Percentiles rank a stretch among this genome's conserved stretches.
These are phyloP conservation scores for Argentina silus DNA, from an alignment of 2,797 vertebrate species.

Conservation along the genomic window DNA sequence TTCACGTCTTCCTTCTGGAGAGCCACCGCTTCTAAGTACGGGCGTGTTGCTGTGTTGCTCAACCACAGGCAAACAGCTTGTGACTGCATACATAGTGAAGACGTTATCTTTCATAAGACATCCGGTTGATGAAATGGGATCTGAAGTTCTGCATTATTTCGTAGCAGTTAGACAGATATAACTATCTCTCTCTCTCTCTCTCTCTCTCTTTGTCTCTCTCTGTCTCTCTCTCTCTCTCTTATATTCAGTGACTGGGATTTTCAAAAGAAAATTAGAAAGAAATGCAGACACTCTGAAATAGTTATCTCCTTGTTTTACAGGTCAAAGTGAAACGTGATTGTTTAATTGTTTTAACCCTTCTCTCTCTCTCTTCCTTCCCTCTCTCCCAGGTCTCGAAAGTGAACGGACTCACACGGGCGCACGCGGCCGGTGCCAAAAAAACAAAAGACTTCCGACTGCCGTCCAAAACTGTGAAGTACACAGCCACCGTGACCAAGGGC, in stretches of 20 bases:
- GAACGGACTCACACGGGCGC: conserved; percentile 91
- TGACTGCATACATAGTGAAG: neutral
- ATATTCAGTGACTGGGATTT: too few relatives aligned
- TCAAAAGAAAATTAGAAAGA: too few relatives aligned
- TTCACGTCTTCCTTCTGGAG: conserved; percentile 29
- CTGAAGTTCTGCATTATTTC: too few relatives aligned
- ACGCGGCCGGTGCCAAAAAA: conserved; percentile 94
- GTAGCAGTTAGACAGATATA: too few relatives aligned
- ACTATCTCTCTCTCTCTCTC: too few relatives aligned
- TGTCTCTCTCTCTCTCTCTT: neutral
- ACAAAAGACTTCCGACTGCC: conserved; percentile 95
- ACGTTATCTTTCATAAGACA: too few relatives aligned
- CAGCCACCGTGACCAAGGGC: conserved; percentile 98
- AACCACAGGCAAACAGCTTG: neutral
- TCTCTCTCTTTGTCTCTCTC: neutral
- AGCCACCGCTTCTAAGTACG: neutral
- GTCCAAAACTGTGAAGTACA: conserved; percentile 99
- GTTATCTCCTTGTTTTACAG: too few relatives aligned
- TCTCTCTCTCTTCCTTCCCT: conserved; percentile 10
- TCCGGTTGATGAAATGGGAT: too few relatives aligned
- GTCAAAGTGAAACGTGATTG: too few relatives aligned
- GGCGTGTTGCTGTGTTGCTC: neutral
- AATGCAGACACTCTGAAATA: neutral
- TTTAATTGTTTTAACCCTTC: neutral
- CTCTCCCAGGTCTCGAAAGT: conserved; percentile 89